phyloP scores from a whole-genome alignment of 2,888 invertebrate species.

The Suillia variegata region DNA sequence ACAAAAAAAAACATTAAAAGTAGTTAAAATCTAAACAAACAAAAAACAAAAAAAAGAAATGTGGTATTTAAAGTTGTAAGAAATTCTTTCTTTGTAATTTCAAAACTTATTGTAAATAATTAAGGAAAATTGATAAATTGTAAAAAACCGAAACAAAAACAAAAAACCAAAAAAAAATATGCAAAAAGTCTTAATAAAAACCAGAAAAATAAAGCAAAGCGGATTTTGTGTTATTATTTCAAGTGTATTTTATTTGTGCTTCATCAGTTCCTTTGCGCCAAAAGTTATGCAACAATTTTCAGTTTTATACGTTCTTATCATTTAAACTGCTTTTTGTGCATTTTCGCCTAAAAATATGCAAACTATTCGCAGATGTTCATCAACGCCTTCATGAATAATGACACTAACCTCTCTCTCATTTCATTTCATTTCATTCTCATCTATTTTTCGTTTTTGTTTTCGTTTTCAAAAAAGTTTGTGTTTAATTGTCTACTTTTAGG shows the following conservation, averaged over 20 bases:
- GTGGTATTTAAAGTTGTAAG: conserved; percentile 30
- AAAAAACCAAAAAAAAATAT: not conserved
- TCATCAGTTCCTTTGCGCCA: no score
- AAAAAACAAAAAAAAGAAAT: no score
- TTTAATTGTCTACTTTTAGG: conserved; percentile 29
- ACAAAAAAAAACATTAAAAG: conserved; percentile 22
- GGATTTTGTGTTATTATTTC: conserved; percentile 1
- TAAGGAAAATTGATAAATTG: not conserved
- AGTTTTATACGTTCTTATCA: not conserved
- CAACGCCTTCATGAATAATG: not conserved
- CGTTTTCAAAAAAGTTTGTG: conserved; percentile 29
- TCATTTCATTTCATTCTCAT: conserved; percentile 9
- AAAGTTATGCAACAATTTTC: no score
- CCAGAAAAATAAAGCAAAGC: not conserved
- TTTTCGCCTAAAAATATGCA: no score
- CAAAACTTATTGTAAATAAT: conserved; percentile 6
- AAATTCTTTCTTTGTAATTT: not conserved
- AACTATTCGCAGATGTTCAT: no score
- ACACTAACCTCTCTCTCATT: no score
- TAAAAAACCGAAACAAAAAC: conserved; percentile 7
- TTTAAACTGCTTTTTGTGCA: no score
- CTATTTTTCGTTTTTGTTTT: conserved; percentile 21
- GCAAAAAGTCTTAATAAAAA: conserved; percentile 17
- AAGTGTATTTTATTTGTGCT: no score
- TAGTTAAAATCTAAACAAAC: conserved; percentile 22